Evolutionary conservation across 2,888 invertebrate species (phyloP).

Genomic region (Apoderus coryli): DNA sequence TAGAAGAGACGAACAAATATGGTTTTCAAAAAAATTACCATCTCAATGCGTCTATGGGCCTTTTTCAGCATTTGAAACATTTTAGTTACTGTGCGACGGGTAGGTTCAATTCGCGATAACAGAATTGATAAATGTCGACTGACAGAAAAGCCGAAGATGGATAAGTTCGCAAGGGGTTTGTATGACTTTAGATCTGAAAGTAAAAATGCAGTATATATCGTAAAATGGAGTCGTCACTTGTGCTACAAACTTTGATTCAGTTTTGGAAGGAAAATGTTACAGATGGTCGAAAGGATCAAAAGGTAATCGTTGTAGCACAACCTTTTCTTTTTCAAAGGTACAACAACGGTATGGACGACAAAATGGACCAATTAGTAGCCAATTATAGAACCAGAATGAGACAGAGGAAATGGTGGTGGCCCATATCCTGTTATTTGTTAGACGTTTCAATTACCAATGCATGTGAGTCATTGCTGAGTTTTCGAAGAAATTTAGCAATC

Average conservation of each 20-base stretch:
- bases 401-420: constrained; percentile 2
- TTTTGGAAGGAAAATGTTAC: constrained; percentile 1
- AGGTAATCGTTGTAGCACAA: constrained; percentile 1
- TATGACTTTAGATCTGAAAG: constrained; percentile 2
- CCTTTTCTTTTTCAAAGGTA: constrained; percentile 5
- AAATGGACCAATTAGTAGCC: constrained; percentile 3
- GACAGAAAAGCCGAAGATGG: too few relatives aligned
- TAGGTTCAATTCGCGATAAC: too few relatives aligned
- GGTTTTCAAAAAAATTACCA: too few relatives aligned
- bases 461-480: constrained; percentile 1
- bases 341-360: constrained; percentile 3
- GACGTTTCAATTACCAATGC: too few relatives aligned
- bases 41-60: too few relatives aligned
- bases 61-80: too few relatives aligned
- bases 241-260: constrained; percentile 1
- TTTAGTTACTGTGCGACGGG: too few relatives aligned
- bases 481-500: constrained; percentile 2
- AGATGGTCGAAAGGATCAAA: constrained; percentile 1
- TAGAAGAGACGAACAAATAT: too few relatives aligned
- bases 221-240: constrained; percentile 2
- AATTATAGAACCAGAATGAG: constrained; percentile 2
- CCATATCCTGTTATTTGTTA: constrained; percentile 1
- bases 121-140: too few relatives aligned
- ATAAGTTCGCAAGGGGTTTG: too few relatives aligned
- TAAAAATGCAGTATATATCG: not conserved